Conservation (phyloP, 2,888 invertebrate species). For the Volucella inanis region DNA sequence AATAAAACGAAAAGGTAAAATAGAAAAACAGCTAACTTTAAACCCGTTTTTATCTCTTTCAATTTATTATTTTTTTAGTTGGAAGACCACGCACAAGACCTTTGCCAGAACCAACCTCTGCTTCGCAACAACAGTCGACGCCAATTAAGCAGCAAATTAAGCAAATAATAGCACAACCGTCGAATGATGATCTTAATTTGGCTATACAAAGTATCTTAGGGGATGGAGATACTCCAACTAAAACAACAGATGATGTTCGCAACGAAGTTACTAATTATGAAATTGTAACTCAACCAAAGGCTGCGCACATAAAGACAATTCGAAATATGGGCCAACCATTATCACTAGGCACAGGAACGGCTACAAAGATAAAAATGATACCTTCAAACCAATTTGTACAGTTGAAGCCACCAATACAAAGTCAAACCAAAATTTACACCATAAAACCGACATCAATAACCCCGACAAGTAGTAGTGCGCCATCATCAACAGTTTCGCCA, state of each 20-base stretch:
- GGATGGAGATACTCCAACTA: slow-evolving; percentile 77
- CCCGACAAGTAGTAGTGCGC: slow-evolving; percentile 25
- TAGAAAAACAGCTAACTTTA: slow-evolving; percentile 47
- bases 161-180: slow-evolving; percentile 75
- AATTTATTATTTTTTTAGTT: slow-evolving; percentile 81
- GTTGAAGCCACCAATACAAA: slow-evolving; percentile 79
- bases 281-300: slow-evolving; percentile 77
- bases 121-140: slow-evolving; percentile 22
- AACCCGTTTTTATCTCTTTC: slow-evolving; percentile 55
- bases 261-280: slow-evolving; percentile 78
- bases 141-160: slow-evolving; percentile 64
- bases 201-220: slow-evolving; percentile 83
- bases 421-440: slow-evolving; percentile 81
- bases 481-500: slow-evolving; percentile 61
- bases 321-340: slow-evolving; percentile 55
- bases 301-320: slow-evolving; percentile 74
- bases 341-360: slow-evolving; percentile 71
- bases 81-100: slow-evolving; percentile 84
- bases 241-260: slow-evolving; percentile 70
- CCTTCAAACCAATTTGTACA: slow-evolving; percentile 82
- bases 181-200: slow-evolving; percentile 81
- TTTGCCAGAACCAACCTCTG: slow-evolving; percentile 70
- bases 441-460: slow-evolving; percentile 78
- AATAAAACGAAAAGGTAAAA: slow-evolving; percentile 82
- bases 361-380: slow-evolving; percentile 82